phyloP scores from a whole-genome alignment of 2,797 vertebrate species.

The Hydrolagus colliei region DNA sequence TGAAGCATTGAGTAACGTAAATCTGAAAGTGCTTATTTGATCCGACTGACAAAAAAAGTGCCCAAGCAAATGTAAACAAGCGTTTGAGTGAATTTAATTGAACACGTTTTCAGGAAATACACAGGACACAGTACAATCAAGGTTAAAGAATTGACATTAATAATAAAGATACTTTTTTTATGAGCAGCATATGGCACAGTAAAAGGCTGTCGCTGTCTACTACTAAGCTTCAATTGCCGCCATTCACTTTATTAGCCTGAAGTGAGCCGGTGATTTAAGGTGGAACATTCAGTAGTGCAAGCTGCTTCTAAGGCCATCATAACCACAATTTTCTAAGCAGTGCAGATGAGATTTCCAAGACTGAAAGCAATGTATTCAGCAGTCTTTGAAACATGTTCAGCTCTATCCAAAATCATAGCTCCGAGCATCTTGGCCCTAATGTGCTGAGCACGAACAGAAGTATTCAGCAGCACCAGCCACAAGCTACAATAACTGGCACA shows the following conservation, averaged over 20 bases:
- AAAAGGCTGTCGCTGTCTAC: slow-evolving; percentile 17
- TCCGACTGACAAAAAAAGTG: background rate
- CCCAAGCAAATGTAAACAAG: slow-evolving; percentile 14
- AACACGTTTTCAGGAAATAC: background rate
- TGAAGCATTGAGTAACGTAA: background rate
- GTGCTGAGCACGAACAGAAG: background rate
- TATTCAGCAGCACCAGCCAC: background rate
- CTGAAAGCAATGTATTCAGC: background rate
- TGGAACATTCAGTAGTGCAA: background rate
- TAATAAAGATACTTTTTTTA: slow-evolving; percentile 21
- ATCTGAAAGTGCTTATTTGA: background rate
- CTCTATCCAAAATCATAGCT: background rate
- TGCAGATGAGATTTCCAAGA: slow-evolving; percentile 10
- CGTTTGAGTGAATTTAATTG: slow-evolving; percentile 13
- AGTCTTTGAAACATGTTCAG: background rate
- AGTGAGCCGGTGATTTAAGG: slow-evolving; percentile 14
- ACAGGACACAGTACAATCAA: slow-evolving; percentile 19
- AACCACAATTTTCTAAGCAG: slow-evolving; percentile 18
- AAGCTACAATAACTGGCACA: background rate
- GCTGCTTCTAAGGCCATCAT: slow-evolving; percentile 1
- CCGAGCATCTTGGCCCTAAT: background rate
- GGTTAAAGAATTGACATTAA: slow-evolving; percentile 30
- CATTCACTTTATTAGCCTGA: slow-evolving; percentile 24
- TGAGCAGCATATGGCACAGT: slow-evolving; percentile 26
- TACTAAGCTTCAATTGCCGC: slow-evolving; percentile 11